phyloP scores from a whole-genome alignment of 2,113 vertebrate species.

The Rhinolophus ferrumequinum region DNA sequence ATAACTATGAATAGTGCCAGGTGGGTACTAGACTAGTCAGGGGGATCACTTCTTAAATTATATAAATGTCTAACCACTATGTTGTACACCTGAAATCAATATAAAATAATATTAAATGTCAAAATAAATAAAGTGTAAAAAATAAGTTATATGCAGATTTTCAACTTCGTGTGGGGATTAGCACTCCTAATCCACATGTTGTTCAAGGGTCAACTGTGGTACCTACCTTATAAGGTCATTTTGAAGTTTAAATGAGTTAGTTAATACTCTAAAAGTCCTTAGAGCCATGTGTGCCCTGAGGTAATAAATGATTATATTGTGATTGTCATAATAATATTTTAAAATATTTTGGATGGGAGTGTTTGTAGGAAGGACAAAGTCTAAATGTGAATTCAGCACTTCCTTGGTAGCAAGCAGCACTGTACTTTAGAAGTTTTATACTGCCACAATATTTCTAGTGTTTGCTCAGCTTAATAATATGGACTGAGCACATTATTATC shows the following conservation, averaged over 20 bases:
- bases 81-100: too few relatives aligned
- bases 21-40: too few relatives aligned
- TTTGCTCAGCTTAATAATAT: not conserved
- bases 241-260: not conserved
- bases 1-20: too few relatives aligned
- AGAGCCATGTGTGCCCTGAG: not conserved
- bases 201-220: not conserved
- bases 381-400: not conserved
- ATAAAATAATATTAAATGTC: too few relatives aligned
- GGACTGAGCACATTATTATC: not conserved
- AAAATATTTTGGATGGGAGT: not conserved
- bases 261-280: not conserved
- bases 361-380: not conserved
- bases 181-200: not conserved
- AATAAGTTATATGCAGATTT: not conserved
- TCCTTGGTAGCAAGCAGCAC: not conserved
- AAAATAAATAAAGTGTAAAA: too few relatives aligned
- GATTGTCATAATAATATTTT: not conserved
- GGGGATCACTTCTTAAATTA: too few relatives aligned
- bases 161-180: not conserved
- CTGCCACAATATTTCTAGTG: not conserved
- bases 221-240: not conserved
- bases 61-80: too few relatives aligned
- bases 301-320: not conserved
- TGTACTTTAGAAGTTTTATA: not conserved